These are phyloP conservation scores for Coptodon rendalli DNA, from an alignment of 2,113 vertebrate species.

Conservation along the genomic window DNA sequence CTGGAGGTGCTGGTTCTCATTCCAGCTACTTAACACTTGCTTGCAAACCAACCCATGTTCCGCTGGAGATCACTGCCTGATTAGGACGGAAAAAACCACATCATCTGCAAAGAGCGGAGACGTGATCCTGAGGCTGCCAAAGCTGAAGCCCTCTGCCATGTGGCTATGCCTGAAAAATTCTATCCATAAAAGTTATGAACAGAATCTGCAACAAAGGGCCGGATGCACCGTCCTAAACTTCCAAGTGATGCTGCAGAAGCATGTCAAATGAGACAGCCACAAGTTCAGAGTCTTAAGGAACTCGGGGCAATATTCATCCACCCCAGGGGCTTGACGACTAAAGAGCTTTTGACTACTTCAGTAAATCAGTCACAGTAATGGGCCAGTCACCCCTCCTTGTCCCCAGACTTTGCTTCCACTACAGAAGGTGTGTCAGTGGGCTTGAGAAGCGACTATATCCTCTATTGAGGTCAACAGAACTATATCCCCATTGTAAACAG, in stretches of 20 bases:
- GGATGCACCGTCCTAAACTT: background rate
- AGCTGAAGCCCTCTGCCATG: background rate
- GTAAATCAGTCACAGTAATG: background rate
- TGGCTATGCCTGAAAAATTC: rapidly evolving
- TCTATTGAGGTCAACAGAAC: background rate
- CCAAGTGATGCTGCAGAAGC: background rate
- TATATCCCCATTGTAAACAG: rapidly evolving
- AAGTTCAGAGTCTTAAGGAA: background rate
- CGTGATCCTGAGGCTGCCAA: background rate
- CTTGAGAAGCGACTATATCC: background rate
- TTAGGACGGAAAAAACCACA: background rate
- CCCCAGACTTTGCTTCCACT: background rate
- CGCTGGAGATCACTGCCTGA: background rate
- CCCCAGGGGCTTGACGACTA: background rate
- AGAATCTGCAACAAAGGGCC: background rate
- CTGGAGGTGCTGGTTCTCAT: background rate
- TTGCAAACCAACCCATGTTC: rapidly evolving
- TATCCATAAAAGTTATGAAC: background rate
- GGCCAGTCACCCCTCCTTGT: background rate
- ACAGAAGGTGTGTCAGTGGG: background rate
- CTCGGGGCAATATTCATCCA: background rate
- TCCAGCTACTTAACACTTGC: background rate
- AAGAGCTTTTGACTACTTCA: background rate
- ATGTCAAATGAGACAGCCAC: background rate
- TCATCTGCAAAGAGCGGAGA: background rate